A percentile compares a stretch with the other conserved stretches of the same genome.
Conservation (phyloP, 2,888 invertebrate species). For the Unio delphinus region DNA sequence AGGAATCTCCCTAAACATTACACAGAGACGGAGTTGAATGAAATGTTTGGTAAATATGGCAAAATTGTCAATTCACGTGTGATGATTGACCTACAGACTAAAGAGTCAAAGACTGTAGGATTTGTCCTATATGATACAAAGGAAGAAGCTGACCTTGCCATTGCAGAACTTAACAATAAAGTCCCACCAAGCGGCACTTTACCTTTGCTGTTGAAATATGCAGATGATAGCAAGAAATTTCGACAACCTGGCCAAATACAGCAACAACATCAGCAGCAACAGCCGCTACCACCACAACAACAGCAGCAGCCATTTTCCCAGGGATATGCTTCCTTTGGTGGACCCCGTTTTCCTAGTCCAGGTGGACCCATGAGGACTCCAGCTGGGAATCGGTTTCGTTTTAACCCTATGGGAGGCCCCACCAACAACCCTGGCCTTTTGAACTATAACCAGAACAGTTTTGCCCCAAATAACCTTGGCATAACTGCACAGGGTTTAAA, state of each 20-base stretch:
- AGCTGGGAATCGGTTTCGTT: conserved; percentile 38
- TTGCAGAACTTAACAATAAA: conserved; percentile 84
- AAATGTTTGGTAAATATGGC: conserved; percentile 89
- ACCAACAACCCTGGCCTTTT: conserved; percentile 7
- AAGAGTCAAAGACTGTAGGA: conserved; percentile 90
- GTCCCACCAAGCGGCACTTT: conserved; percentile 88
- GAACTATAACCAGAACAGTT: background rate
- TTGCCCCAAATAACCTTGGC: background rate
- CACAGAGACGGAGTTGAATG: conserved; percentile 84
- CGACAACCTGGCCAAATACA: conserved; percentile 29
- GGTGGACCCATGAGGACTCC: conserved; percentile 45
- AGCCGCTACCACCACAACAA: conserved; percentile 6
- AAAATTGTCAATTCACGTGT: conserved; percentile 93
- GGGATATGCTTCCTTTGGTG: conserved; percentile 10
- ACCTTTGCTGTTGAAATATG: conserved; percentile 87
- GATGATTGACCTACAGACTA: conserved; percentile 89
- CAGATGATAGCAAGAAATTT: conserved; percentile 81
- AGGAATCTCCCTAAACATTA: conserved; percentile 83
- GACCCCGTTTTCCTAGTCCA: conserved; percentile 29
- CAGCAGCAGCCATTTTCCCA: conserved; percentile 1
- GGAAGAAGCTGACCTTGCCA: conserved; percentile 92
- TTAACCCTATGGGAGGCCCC: conserved; percentile 38
- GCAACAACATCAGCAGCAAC: conserved; percentile 13
- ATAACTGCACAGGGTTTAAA: background rate
- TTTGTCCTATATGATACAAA: conserved; percentile 87